Conservation (phyloP, 2,113 vertebrate genomes). For the Pluvianellus socialis region DNA sequence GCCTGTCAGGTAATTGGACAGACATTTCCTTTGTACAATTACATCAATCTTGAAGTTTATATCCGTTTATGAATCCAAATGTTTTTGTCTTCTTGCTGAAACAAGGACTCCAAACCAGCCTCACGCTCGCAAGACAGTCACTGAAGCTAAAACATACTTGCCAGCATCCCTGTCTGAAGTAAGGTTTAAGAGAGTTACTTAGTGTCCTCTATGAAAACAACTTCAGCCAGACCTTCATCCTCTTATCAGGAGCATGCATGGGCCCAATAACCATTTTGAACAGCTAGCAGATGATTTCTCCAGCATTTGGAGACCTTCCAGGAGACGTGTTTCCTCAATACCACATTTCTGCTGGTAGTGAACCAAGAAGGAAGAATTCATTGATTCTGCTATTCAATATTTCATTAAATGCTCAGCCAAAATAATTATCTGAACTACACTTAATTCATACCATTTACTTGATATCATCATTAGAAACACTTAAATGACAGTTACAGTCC, state of each 20-base stretch:
- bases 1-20: not conserved
- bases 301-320: not conserved
- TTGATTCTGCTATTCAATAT: conserved; percentile 1
- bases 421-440: not conserved
- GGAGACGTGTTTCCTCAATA: not conserved
- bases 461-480: not conserved
- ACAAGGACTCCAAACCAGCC: not conserved
- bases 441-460: not conserved
- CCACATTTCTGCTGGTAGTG: not conserved
- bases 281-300: not conserved
- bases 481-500: not conserved
- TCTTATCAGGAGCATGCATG: not conserved
- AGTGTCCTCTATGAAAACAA: not conserved
- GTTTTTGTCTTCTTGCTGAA: not conserved
- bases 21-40: not conserved
- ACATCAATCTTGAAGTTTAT: not conserved
- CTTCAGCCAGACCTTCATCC: not conserved
- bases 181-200: not conserved
- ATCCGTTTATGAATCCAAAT: not conserved
- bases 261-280: not conserved
- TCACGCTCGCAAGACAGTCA: not conserved
- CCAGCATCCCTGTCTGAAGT: not conserved
- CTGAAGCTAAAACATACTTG: not conserved
- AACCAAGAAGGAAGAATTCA: not conserved
- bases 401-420: not conserved